These are phyloP conservation scores for Ichneumoninae sp. DNA, from an alignment of 2,888 invertebrate genomes.

Conservation along the genomic window DNA sequence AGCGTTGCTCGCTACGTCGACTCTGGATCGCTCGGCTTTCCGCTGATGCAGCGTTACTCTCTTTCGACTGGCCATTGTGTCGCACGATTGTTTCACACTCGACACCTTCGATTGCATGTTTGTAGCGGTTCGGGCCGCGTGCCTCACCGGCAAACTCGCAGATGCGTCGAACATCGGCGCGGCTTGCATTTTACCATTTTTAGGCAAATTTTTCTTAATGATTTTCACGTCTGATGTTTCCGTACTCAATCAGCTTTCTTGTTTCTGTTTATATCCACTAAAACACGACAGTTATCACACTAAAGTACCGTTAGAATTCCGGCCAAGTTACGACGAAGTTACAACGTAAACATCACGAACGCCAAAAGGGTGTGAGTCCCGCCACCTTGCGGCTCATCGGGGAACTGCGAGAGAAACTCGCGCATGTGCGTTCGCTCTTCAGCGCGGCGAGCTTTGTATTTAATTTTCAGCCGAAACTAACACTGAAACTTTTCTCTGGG, in stretches of 20 bases:
- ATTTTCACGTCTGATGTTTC: not conserved
- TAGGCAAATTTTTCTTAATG: not conserved
- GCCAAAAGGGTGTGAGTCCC: constrained; percentile 35
- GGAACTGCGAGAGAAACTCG: constrained; percentile 33
- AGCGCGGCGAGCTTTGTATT: not conserved
- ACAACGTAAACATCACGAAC: constrained; percentile 48
- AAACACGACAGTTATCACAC: not conserved
- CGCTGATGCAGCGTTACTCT: constrained; percentile 33
- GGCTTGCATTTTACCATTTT: not conserved
- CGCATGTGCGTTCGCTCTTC: constrained; percentile 42
- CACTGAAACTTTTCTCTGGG: not conserved
- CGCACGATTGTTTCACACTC: not conserved
- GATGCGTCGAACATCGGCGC: not conserved
- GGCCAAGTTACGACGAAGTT: constrained; percentile 16
- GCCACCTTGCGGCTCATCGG: constrained; percentile 35
- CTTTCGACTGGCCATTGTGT: constrained; percentile 40
- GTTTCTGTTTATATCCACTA: not conserved
- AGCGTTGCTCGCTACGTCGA: constrained; percentile 6
- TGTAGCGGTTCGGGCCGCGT: not conserved
- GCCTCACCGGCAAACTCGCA: not conserved
- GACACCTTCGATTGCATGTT: not conserved
- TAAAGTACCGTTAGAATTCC: constrained; percentile 52
- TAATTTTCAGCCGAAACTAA: not conserved
- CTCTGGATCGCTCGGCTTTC: constrained; percentile 41
- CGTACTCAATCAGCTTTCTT: not conserved